Evolutionary conservation across 1,140 invertebrate species (phyloP), one percentile per base, ranked within the genome.

Genomic region (Drosophila orena): DNA sequence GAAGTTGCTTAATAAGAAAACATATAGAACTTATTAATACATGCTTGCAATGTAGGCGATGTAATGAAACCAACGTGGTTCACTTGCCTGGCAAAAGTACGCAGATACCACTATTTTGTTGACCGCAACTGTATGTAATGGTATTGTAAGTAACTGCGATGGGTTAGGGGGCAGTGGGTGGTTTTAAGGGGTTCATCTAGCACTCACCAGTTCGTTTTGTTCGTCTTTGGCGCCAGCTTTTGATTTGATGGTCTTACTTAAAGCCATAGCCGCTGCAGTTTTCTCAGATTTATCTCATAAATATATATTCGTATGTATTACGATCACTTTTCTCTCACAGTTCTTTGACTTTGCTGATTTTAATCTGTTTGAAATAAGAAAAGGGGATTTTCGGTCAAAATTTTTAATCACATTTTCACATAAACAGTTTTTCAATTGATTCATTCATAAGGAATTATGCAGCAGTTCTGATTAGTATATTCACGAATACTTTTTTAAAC

Each of bases 151-250:
- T 30, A 54, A 37, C 35, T 61, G 44, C n/a, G 11, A 11, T 22
- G 30, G 34, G 35, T 44, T 20, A n/a, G 6, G 42, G 50, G 58
- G 50, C 30, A 34, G 15, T 12, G n/a, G 24, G 22, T 44, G 40
- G 17, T 2, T 40, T 71, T 35, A 57, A 27, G 38, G 40, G 42
- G 14, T 12, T n/a, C 17, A n/a, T 22, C 12, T 38, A n/a, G n/a
- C 22, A 79, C 84, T 88, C 69, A 88, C 84, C 84, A 88, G 73
- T 77, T 89, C 84, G 64, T 74, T 89, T 78, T 88, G 84, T 73
- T 88, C 73, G 68, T 89, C 84, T 84, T 88, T 88, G 84, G 84
- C 79, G 66, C 77, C 84, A 77, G 84, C 65, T 70, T 84, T 89
- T 71, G 84, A 66, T 78, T 76, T 85, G 73, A 56, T 86, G 55